Percentiles rank a stretch among this genome's conserved stretches.
Conservation (phyloP, 2,888 invertebrate genomes). For the Oconnorella tubifera region DNA sequence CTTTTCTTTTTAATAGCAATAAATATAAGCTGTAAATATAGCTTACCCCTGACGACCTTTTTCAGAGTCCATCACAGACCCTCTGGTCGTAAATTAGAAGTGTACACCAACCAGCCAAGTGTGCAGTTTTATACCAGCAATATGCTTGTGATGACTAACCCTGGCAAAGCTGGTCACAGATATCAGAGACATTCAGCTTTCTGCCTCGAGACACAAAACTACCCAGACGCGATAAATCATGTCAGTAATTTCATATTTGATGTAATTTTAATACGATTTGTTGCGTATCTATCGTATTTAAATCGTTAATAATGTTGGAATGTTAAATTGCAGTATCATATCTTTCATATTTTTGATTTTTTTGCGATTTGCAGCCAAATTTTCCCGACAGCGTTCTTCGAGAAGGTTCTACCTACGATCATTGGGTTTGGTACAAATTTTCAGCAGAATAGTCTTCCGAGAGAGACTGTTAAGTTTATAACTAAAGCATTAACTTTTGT, state of each 20-base stretch:
- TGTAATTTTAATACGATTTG: too few relatives aligned
- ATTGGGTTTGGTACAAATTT: slow-evolving; percentile 24
- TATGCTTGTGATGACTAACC: slow-evolving; percentile 59
- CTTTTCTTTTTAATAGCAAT: too few relatives aligned
- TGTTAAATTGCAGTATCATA: too few relatives aligned
- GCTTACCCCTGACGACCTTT: too few relatives aligned
- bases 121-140: slow-evolving; percentile 86
- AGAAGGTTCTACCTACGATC: slow-evolving; percentile 22
- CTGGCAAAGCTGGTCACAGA: slow-evolving; percentile 69
- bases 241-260: slow-evolving; percentile 35
- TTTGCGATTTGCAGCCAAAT: slow-evolving; percentile 19
- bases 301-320: too few relatives aligned
- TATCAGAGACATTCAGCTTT: slow-evolving; percentile 78
- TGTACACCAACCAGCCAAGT: slow-evolving; percentile 82
- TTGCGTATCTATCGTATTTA: too few relatives aligned
- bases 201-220: slow-evolving; percentile 87
- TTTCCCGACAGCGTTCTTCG: slow-evolving; percentile 28
- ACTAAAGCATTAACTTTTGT: too few relatives aligned
- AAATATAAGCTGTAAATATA: too few relatives aligned
- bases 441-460: slow-evolving; percentile 9
- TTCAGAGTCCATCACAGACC: not conserved
- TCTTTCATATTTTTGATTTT: too few relatives aligned
- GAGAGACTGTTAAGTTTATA: too few relatives aligned
- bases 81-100: slow-evolving; percentile 62
- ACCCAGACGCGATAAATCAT: slow-evolving; percentile 78